These are phyloP conservation scores for Phymorhynchus buccinoides DNA, from an alignment of 1,140 invertebrate genomes.

Conservation along the genomic window DNA sequence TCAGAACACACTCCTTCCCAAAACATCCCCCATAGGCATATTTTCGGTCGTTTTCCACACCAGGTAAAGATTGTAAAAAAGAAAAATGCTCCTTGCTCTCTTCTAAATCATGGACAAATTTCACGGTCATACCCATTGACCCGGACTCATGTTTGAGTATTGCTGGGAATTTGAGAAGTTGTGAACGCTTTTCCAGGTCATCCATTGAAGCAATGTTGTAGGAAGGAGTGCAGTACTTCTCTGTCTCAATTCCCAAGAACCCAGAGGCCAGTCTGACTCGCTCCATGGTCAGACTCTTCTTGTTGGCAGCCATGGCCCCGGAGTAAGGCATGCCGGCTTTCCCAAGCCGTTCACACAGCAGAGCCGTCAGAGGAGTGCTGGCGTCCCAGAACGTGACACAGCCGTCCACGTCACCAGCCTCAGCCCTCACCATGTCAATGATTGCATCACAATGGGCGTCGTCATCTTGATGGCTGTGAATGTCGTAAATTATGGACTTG, in stretches of 20 bases:
- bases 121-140: conserved; percentile 26
- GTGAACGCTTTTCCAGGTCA: conserved; percentile 4
- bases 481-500: not conserved
- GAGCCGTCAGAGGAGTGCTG: not conserved
- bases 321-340: too few relatives aligned
- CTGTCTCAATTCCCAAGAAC: not conserved
- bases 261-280: not conserved
- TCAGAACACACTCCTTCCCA: too few relatives aligned
- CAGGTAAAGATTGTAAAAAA: not conserved
- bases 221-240: conserved; percentile 23
- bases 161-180: conserved; percentile 30
- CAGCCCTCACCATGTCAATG: not conserved
- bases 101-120: conserved; percentile 20
- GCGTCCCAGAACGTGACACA: too few relatives aligned
- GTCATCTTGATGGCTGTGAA: not conserved
- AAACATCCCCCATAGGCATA: not conserved
- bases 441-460: not conserved
- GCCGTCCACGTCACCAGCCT: not conserved
- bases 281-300: too few relatives aligned
- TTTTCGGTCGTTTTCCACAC: not conserved
- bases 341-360: not conserved
- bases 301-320: too few relatives aligned
- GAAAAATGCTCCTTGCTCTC: conserved; percentile 24
- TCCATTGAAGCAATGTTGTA: not conserved
- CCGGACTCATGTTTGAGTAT: conserved; percentile 45